phyloP scores from a whole-genome alignment of 2,797 vertebrate species.

The Enteromius viviparus region DNA sequence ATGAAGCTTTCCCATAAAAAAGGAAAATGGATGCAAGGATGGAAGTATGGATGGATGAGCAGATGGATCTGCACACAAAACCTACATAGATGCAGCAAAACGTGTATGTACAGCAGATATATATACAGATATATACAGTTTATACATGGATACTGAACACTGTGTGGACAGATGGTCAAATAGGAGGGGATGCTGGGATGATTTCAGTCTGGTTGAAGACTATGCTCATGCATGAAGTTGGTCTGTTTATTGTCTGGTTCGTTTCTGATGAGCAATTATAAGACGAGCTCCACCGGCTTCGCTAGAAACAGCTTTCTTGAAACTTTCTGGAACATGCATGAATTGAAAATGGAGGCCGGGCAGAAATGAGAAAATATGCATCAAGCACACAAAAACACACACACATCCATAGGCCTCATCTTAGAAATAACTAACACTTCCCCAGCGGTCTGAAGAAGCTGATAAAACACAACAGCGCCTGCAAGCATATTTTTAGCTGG shows the following conservation, averaged over 20 bases:
- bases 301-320: neutral
- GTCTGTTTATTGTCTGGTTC: neutral
- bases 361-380: conserved; percentile 8
- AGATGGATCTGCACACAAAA: neutral
- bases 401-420: conserved; percentile 13
- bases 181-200: conserved; percentile 6
- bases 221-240: neutral
- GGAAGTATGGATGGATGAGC: neutral
- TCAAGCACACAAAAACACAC: neutral
- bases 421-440: conserved; percentile 36
- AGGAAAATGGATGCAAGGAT: conserved; percentile 33
- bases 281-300: neutral
- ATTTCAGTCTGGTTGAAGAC: conserved; percentile 18
- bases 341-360: neutral
- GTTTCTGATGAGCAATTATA: conserved; percentile 5
- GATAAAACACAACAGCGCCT: conserved; percentile 43
- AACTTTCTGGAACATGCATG: conserved; percentile 10
- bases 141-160: conserved; percentile 4
- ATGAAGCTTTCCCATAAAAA: neutral
- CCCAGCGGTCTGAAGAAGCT: conserved; percentile 23
- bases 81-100: neutral
- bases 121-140: conserved; percentile 8
- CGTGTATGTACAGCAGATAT: neutral
- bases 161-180: conserved; percentile 24
- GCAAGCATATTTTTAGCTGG: conserved; percentile 36